Evolutionary conservation across 1,140 invertebrate species (phyloP), one percentile per base, ranked within the genome.

Genomic region (Drosophila obscura): DNA sequence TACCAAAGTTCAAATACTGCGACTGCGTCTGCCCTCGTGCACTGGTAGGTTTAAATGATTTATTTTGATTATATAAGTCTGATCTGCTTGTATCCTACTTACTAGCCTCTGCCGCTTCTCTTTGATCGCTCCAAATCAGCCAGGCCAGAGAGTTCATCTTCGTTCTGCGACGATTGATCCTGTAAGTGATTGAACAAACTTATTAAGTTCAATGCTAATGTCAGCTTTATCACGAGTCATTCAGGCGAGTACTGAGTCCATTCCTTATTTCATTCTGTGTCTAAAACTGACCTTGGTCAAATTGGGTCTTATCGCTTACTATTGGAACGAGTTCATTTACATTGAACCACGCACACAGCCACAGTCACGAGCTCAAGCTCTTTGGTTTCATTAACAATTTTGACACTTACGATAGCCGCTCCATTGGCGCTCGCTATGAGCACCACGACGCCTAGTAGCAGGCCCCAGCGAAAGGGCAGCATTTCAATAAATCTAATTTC

Each of bases 21-120:
- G 96, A 96, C 80, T 97, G 96, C 0, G 96, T 96, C 91, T 97
- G 96, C 26, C 96, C 96, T 45, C 95, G 92, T 22, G 53, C 60
- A 75, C 91, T 92, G 48, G 41, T 4, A 15, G 26, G 28, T 49
- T 28, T 15, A 0, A 0, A n/a, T 2, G 2, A 6, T 11, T 63
- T 13, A 13, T 9, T 5, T 57, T 7, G 1, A 15, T 8, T 19
- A 22, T 24, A 26, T 3, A 1, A 2, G 5, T 24, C 41, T 44
- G 8, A 19, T 4, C 9, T 31, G 2, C 15, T 35, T 11, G 3
- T 35, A 35, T 35, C 3, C 0, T 16, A 85, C 90, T 91, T 67
- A 91, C 90, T 80, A 91, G 77, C 88, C 89, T 78, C 69, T 75
- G 43, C 76, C 81, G 65, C 89, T 90, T 80, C 90, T 66, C 24